Percentiles rank a stretch among this genome's conserved stretches.
phyloP scores from a whole-genome alignment of 1,140 invertebrate species.

The Aphelenchoides avenae region DNA sequence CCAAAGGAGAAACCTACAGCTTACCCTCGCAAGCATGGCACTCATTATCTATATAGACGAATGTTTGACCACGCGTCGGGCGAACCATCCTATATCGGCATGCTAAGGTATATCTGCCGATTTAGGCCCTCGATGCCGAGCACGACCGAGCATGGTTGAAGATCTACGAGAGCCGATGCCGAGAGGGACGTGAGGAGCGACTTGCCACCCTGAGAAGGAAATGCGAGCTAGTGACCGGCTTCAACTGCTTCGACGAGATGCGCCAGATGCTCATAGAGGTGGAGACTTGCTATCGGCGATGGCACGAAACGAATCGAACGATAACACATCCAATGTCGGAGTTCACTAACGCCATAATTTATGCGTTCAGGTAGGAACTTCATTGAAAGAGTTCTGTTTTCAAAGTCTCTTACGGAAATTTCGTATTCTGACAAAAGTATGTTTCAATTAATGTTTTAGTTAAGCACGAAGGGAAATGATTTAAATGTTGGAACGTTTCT shows the following conservation, averaged over 20 bases:
- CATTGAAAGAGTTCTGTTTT: conserved; percentile 1
- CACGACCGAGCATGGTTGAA: conserved; percentile 43
- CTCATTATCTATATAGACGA: conserved; percentile 15
- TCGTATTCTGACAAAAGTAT: not conserved
- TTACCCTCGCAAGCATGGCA: too few relatives aligned
- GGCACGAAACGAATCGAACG: conserved; percentile 37
- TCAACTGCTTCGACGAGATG: conserved; percentile 41
- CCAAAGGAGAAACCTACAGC: too few relatives aligned
- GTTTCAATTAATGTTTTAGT: not conserved
- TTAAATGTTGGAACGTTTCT: too few relatives aligned
- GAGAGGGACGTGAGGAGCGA: conserved; percentile 21
- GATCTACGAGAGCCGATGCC: conserved; percentile 41
- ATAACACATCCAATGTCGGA: conserved; percentile 54
- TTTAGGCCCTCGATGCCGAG: conserved; percentile 48
- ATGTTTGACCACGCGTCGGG: too few relatives aligned
- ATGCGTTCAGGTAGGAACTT: conserved; percentile 49
- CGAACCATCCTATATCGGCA: too few relatives aligned
- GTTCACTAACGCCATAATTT: conserved; percentile 55
- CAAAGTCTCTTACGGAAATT: not conserved
- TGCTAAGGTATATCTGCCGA: too few relatives aligned
- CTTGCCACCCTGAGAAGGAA: conserved; percentile 12
- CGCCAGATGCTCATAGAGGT: conserved; percentile 34
- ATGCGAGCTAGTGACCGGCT: conserved; percentile 25
- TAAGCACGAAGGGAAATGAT: not conserved
- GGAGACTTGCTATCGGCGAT: conserved; percentile 42